Percentiles rank a stretch among this genome's conserved stretches.
Evolutionary conservation across 2,888 invertebrate species (phyloP).

Genomic region (Dicycla oo): DNA sequence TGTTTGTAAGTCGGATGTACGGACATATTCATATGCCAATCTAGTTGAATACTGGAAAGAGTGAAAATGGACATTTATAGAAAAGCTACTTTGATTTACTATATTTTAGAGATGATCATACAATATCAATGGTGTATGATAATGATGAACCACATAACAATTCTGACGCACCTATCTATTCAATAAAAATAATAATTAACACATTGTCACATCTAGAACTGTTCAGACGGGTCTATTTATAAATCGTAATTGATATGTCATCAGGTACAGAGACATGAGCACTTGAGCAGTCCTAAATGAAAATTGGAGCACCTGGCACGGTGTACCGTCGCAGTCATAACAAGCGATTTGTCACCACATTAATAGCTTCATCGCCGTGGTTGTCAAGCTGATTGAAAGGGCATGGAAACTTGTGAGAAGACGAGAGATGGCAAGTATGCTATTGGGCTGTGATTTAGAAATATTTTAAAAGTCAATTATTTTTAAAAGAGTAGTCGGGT

Average conservation of each 20-base stretch:
- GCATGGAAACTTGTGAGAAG: neutral
- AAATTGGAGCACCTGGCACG: constrained; percentile 60
- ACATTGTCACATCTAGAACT: constrained; percentile 14
- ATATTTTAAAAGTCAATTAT: no score
- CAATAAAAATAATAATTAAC: constrained; percentile 8
- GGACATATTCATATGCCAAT: no score
- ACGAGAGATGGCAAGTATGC: neutral
- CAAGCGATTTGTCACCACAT: constrained; percentile 56
- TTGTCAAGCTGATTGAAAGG: constrained; percentile 27
- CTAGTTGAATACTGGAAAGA: neutral
- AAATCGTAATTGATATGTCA: constrained; percentile 62
- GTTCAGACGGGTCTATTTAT: constrained; percentile 34
- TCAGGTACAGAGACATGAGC: constrained; percentile 38
- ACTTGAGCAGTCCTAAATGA: constrained; percentile 24
- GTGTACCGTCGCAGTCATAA: constrained; percentile 50
- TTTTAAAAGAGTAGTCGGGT: no score
- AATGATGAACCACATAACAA: neutral
- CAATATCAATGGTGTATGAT: no score
- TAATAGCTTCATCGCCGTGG: constrained; percentile 33
- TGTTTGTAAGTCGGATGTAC: no score
- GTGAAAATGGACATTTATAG: no score
- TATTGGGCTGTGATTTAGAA: neutral
- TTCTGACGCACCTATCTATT: neutral
- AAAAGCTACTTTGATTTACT: no score
- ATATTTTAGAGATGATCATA: no score